Base-by-base conservation (phyloP, 2,113 vertebrate species). In the Chaetops frenatus region DNA sequence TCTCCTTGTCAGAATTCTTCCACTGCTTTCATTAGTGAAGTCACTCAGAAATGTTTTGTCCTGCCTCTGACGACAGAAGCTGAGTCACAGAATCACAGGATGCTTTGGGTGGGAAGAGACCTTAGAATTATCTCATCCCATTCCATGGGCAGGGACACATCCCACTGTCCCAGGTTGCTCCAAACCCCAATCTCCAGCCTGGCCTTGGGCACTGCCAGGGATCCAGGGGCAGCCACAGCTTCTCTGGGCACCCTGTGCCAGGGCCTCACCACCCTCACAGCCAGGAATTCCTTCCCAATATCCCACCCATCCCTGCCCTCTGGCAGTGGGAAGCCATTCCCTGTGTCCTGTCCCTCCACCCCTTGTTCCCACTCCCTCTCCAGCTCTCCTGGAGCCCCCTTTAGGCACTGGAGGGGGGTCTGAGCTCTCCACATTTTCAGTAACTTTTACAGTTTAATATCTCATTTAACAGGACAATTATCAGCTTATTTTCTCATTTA, bases 181-280 rank as follows among this genome's bases (percentile, higher is more conserved):
- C 83, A 31, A 67, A 4, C 11, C 12, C 25, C 42, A 28, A n/a
- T 2, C 6, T 27, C 36, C 44, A 51, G 0, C 22, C 18, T 51
- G 53, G 17, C 31, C 22, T 31, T 18, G 53, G 62, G 0, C 45
- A 58, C 14, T 77, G 0, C 33, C 72, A 77, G 45, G 33, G 83
- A 60, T 67, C 31, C 44, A 58, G 50, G 60, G 15, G 5, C 61
- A 86, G 61, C 36, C 61, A 36, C 83, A 77, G 53, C 72, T 36
- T 0, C 36, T 76, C 31, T 76, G 36, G 82, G 31, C 8, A 76
- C 16, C 50, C 82, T 50, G 53, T 31, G 61, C 61, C 72, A 86
- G 62, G 40, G 33, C 4, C 7, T 58, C 0, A 0, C 14, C 61
- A 15, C 6, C 25, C 31, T 67, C 17, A 0, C 53, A 86, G 62